Conservation (phyloP, 2,797 vertebrate species). For the Poeciliopsis gracilis region DNA sequence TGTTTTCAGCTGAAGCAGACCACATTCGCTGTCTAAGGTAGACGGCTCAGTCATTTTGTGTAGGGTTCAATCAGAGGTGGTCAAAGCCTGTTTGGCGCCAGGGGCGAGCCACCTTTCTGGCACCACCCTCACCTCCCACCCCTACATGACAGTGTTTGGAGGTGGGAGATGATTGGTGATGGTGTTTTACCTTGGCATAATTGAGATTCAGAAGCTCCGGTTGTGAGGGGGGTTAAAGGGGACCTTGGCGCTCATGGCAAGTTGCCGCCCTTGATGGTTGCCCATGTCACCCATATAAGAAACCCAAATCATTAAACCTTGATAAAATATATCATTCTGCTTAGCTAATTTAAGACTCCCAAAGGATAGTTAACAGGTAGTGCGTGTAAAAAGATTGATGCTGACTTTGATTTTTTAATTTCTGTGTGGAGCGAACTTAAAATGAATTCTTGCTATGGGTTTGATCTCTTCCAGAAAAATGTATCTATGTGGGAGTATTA, state of each 20-base stretch:
- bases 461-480: neutral
- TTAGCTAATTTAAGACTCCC: neutral
- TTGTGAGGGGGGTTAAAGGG: no score
- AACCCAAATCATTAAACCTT: slow-evolving; percentile 2
- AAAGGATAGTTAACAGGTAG: neutral
- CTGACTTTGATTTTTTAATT: neutral
- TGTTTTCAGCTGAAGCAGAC: slow-evolving; percentile 21
- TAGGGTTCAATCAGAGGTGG: slow-evolving; percentile 5
- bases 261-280: no score
- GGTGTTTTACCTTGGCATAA: no score
- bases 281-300: no score
- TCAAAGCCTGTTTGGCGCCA: no score
- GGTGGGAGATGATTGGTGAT: no score
- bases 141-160: no score
- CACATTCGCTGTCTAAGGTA: neutral
- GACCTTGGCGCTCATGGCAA: no score
- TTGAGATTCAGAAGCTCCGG: no score
- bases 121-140: no score
- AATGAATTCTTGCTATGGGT: neutral
- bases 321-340: slow-evolving; percentile 7
- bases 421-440: neutral
- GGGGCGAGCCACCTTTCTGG: no score
- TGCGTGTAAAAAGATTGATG: neutral
- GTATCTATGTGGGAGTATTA: neutral
- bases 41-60: neutral